Conservation (phyloP, 53 echinoderm and acorn worm species). For the Temnopleurus reevesii region DNA sequence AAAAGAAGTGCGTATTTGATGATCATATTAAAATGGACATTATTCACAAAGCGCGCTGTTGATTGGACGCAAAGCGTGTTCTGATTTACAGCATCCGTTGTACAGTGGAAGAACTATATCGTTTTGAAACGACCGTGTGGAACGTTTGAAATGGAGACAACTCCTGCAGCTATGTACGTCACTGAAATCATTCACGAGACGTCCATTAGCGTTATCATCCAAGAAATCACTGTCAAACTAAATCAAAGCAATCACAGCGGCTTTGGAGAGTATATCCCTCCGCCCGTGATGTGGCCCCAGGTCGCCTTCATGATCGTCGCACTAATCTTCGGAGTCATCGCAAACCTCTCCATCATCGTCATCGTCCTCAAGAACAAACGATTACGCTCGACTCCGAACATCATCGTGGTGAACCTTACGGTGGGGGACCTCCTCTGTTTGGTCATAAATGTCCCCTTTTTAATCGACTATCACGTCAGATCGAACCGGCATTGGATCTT, state of each 20-base stretch:
- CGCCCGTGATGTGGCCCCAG: conserved; percentile 20
- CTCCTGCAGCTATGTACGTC: neutral
- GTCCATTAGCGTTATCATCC: neutral
- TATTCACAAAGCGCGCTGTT: neutral
- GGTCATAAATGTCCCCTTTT: conserved; percentile 14
- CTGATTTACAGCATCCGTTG: no score
- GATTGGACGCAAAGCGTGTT: no score
- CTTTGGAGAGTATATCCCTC: neutral
- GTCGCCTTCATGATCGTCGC: conserved; percentile 2
- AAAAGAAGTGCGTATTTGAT: neutral
- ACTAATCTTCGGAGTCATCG: conserved; percentile 20
- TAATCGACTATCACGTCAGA: neutral
- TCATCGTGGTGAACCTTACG: conserved; percentile 30
- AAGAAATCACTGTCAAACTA: neutral
- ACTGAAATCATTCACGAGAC: conserved; percentile 10
- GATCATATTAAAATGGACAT: neutral
- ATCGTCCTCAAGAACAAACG: conserved; percentile 38
- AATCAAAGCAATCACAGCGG: neutral
- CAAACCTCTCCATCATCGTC: conserved; percentile 38
- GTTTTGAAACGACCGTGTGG: neutral
- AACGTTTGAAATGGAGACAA: neutral
- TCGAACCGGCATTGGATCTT: neutral
- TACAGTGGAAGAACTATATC: no score
- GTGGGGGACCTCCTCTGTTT: conserved; percentile 35
- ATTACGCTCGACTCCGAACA: conserved; percentile 24